Conservation (phyloP, 2,888 invertebrate species). For the Pterostichus madidus region DNA sequence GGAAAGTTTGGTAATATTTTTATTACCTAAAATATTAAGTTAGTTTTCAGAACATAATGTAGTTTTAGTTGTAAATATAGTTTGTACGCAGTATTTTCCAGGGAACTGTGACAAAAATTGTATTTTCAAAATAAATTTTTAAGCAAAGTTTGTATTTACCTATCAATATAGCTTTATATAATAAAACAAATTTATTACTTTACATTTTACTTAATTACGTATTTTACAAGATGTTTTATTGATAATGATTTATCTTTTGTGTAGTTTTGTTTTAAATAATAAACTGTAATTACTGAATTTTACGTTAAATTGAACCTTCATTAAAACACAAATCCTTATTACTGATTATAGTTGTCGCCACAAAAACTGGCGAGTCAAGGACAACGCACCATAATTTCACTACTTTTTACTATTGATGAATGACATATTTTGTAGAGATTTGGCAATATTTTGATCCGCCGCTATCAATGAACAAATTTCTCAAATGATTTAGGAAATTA, state of each 20-base stretch:
- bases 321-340: slow-evolving; percentile 3
- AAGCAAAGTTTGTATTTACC: slow-evolving; percentile 60
- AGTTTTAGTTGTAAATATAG: slow-evolving; percentile 61
- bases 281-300: slow-evolving; percentile 60
- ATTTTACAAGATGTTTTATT: slow-evolving; percentile 53
- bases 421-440: too few relatives aligned
- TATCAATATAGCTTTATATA: slow-evolving; percentile 63
- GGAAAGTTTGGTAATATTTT: slow-evolving; percentile 44
- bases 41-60: slow-evolving; percentile 21
- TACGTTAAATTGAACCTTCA: neutral
- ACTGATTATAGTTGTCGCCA: neutral
- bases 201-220: slow-evolving; percentile 36
- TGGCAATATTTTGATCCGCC: too few relatives aligned
- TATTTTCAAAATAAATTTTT: slow-evolving; percentile 64
- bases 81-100: slow-evolving; percentile 62
- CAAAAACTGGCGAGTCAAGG: too few relatives aligned
- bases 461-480: too few relatives aligned
- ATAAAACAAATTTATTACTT: slow-evolving; percentile 59
- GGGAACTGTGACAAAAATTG: slow-evolving; percentile 55
- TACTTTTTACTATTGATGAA: too few relatives aligned
- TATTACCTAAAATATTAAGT: slow-evolving; percentile 19
- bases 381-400: too few relatives aligned
- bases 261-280: slow-evolving; percentile 55
- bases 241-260: slow-evolving; percentile 58
- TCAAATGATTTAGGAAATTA: too few relatives aligned